Base-by-base conservation (phyloP, 1,140 invertebrate species). In the Stegodyphus mimosarum region DNA sequence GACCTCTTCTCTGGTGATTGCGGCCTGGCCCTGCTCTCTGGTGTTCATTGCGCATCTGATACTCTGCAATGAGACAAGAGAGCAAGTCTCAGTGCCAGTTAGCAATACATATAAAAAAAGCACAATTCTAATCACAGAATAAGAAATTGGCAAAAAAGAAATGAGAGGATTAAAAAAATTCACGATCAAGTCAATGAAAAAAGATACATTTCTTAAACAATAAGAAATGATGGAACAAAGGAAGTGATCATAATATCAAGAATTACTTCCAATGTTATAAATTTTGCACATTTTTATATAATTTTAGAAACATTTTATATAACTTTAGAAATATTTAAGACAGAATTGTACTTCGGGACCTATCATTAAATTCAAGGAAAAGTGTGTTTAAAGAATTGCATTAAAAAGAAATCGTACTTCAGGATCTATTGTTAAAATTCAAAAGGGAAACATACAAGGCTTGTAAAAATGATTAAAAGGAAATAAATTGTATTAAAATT, bases 41-140 rank as follows among this genome's bases (percentile, higher is more conserved):
- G 92, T 93, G 93, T 92, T 93, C 93, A 94, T 93, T 94, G 92
- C 93, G 93, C 93, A 93, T 93, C 92, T 93, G 93, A 93, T 92
- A 93, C 92, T 93, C 93, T 93, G 93, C 93, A 94, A 94, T 93
- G 92, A 91, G 91, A 91, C 90, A 89, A 86, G 83, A 87, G 85
- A 87, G 84, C 87, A 86, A 86, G 66, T 86, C 87, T 87, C 83
- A 86, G 83, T 71, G 83, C 83, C 83, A 77, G 71, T 86, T 84
- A 84, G 72, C 73, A 84, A 84, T 52, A 76, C 72, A 84, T 52
- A 75, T 17, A 78, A n/a, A 76, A 60, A 52, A 74, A 86, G 83
- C 83, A 86, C 74, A 86, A 77, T 78, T 86, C 75, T 78, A 17
- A 72, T 9, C 33, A 50, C 18, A 72, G 49, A 60, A 84, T 18